Conservation (phyloP, 2,888 invertebrate species). For the Ommatoiulus sabulosus region DNA sequence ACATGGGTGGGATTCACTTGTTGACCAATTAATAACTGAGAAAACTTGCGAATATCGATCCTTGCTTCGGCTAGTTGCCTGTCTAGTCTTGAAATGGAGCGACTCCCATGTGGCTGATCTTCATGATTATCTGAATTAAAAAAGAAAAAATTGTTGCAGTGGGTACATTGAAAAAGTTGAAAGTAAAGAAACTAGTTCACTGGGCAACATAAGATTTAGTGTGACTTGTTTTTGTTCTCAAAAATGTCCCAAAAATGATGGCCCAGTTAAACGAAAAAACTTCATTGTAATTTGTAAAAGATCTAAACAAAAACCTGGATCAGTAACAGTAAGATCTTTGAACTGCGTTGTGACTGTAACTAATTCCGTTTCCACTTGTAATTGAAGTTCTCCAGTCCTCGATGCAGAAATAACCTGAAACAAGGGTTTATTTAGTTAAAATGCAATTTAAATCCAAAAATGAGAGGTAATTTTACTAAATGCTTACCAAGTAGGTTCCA, state of each 20-base stretch:
- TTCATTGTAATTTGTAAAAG: too few species aligned
- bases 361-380: conserved; percentile 83
- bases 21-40: conserved; percentile 83
- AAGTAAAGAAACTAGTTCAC: not conserved
- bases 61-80: conserved; percentile 63
- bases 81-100: not conserved
- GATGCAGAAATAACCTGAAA: conserved; percentile 76
- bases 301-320: conserved; percentile 63
- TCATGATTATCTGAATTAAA: not conserved
- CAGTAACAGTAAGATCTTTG: conserved; percentile 77
- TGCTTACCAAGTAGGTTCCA: conserved; percentile 66
- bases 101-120: not conserved
- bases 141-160: not conserved
- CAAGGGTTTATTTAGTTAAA: conserved; percentile 62
- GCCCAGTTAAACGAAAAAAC: too few species aligned
- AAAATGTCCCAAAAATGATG: too few species aligned
- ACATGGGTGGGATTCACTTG: conserved; percentile 80
- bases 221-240: too few species aligned
- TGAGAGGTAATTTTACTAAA: not conserved
- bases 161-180: too few species aligned
- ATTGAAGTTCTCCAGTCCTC: conserved; percentile 72
- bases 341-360: conserved; percentile 86
- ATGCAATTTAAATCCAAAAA: not conserved
- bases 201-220: not conserved
- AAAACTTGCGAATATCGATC: conserved; percentile 83